Percentiles rank a stretch among this genome's conserved stretches.
Conservation (phyloP, 64 coral and sea anemone genomes). For the Trachythela sp. region DNA sequence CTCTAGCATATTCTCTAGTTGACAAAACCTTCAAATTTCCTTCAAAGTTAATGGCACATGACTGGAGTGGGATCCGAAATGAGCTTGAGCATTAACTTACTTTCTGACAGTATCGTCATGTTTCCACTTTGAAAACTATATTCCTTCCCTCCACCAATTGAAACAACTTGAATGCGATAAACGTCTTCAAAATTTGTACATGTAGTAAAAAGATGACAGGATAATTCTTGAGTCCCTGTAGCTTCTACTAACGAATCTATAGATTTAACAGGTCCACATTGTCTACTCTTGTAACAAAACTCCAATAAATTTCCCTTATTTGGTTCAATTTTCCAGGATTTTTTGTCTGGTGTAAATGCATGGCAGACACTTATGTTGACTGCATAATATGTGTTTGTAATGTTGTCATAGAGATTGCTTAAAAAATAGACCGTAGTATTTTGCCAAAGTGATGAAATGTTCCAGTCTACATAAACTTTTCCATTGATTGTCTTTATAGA, state of each 20-base stretch:
- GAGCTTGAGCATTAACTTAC: not conserved
- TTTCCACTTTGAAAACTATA: slow-evolving; percentile 1
- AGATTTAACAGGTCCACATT: not conserved
- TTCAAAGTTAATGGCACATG: too few relatives aligned
- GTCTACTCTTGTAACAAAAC: not conserved
- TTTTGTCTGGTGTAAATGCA: not conserved
- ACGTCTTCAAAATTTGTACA: not conserved
- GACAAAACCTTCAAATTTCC: too few relatives aligned
- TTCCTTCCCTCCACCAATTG: not conserved
- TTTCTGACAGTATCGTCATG: not conserved
- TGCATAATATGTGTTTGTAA: not conserved
- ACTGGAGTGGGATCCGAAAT: too few relatives aligned
- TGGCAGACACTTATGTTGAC: not conserved
- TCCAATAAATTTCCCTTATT: not conserved
- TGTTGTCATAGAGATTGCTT: not conserved
- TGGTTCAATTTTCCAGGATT: not conserved
- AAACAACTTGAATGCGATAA: not conserved
- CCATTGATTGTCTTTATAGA: not conserved
- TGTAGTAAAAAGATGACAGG: not conserved
- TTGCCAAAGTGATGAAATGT: not conserved
- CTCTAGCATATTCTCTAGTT: too few relatives aligned
- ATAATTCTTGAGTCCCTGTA: not conserved
- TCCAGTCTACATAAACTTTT: not conserved
- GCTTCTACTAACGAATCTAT: not conserved
- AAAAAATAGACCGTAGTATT: not conserved